phyloP scores from a whole-genome alignment of 35 echinoderm and acorn worm genomes.

The Amphiura filiformis region DNA sequence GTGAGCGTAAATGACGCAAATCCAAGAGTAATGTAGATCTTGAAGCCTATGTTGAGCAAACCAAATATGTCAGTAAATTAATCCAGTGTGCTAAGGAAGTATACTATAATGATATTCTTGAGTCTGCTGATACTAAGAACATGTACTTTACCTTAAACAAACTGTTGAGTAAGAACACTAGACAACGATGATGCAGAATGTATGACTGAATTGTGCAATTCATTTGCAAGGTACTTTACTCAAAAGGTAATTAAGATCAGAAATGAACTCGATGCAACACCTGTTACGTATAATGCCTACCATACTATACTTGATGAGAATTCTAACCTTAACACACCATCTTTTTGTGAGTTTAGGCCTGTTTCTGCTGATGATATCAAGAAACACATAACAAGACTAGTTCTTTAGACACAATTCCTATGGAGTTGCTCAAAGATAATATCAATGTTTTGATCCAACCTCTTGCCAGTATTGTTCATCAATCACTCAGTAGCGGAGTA shows the following conservation, averaged over 20 bases:
- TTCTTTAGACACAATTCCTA: background rate
- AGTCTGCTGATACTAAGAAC: background rate
- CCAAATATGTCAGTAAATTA: no score
- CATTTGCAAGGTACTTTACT: background rate
- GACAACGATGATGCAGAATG: background rate
- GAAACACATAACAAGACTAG: background rate
- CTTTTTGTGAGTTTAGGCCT: background rate
- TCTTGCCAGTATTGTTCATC: background rate
- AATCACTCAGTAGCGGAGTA: background rate
- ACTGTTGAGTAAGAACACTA: background rate
- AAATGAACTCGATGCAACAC: background rate
- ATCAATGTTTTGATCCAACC: background rate
- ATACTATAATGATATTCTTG: background rate
- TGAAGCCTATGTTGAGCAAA: no score
- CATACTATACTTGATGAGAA: no score
- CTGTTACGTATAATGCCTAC: background rate
- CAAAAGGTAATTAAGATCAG: background rate
- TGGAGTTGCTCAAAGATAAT: background rate
- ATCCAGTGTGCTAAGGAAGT: no score
- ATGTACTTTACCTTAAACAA: background rate
- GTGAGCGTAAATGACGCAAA: no score
- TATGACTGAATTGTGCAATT: background rate
- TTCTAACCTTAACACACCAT: background rate
- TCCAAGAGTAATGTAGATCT: no score
- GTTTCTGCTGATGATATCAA: background rate